Evolutionary conservation across 2,797 vertebrate species (phyloP), one percentile per base, ranked within the genome.

Genomic region (Benthosema pterotum): DNA sequence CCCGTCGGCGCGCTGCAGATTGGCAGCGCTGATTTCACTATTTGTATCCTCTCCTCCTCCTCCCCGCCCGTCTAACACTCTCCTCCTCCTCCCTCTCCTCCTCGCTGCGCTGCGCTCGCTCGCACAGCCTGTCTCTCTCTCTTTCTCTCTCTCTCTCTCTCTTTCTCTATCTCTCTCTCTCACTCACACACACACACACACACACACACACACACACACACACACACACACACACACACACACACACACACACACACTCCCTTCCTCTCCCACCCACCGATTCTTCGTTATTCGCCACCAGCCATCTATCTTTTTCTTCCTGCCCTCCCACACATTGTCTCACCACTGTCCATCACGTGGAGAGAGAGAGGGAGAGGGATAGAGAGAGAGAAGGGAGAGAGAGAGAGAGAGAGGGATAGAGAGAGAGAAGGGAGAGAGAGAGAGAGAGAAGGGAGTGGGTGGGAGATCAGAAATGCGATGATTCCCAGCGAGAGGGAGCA

Each of bases 21-120:
- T 69, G 84, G 78, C 75, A 79, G 78, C 64, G 42, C 79, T 73
- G 80, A 87, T 88, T 88, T 85, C 72, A 78, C 83, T 74, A 65
- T 85, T 84, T 83, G 68, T 80, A 67, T 83, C 74, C 17, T 72
- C 72, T 69, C 65, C 78, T 70, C 75, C n/a, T n/a, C n/a, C n/a
- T n/a, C n/a, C n/a, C 68, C 32, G 51, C 66, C 66, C 51, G n/a
- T 60, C 53, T 17, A 57, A 43, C 60, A 5, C 17, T 43, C 16
- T 19, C 19, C 50, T 3, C 18, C 52, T 48, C 38, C 32, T 15
- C 57, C 19, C n/a, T n/a, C n/a, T 17, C 54, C 22, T 25, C 22
- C 22, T 25, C 22, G 22, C n/a, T n/a, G n/a, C n/a, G 22, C 22
- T 25, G 51, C 17, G 48, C 28, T 6, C 43, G 12, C 52, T 54